Evolutionary conservation across 2,888 invertebrate genomes (phyloP).

Genomic region (Venustoraphidia nigricollis): DNA sequence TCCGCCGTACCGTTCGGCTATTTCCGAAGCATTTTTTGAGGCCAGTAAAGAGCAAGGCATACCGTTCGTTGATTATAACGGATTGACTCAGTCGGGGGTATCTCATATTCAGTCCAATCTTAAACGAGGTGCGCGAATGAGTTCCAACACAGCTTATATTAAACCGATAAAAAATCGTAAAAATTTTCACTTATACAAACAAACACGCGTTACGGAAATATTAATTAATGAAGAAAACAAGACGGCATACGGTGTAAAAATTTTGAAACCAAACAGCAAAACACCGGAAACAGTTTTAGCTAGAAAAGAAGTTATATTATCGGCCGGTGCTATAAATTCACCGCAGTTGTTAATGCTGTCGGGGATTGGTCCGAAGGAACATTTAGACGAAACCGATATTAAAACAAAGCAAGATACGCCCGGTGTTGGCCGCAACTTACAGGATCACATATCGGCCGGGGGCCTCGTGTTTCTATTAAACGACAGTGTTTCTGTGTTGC

Average conservation of each 20-base stretch:
- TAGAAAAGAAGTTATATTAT: constrained; percentile 40
- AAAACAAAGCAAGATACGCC: constrained; percentile 30
- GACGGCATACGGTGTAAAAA: constrained; percentile 29
- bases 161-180: constrained; percentile 27
- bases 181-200: constrained; percentile 36
- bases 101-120: constrained; percentile 35
- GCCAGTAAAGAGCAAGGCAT: constrained; percentile 46
- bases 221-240: constrained; percentile 27
- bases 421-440: constrained; percentile 34
- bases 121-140: constrained; percentile 30
- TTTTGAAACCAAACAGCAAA: constrained; percentile 19
- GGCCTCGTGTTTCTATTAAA: constrained; percentile 51
- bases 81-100: constrained; percentile 35
- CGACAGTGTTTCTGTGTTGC: constrained; percentile 27
- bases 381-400: constrained; percentile 24
- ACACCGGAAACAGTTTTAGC: constrained; percentile 29
- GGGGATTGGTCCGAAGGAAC: constrained; percentile 35
- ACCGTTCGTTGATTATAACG: constrained; percentile 51
- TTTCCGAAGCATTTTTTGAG: constrained; percentile 46
- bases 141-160: constrained; percentile 35
- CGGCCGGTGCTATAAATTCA: constrained; percentile 49
- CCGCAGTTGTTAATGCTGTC: constrained; percentile 69
- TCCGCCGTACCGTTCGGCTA: constrained; percentile 37
- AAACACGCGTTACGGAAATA: constrained; percentile 32
- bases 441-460: constrained; percentile 41